Evolutionary conservation across 2,797 vertebrate genomes (phyloP), one percentile per base, ranked within the genome.

Genomic region (Lithobates sylvaticus): DNA sequence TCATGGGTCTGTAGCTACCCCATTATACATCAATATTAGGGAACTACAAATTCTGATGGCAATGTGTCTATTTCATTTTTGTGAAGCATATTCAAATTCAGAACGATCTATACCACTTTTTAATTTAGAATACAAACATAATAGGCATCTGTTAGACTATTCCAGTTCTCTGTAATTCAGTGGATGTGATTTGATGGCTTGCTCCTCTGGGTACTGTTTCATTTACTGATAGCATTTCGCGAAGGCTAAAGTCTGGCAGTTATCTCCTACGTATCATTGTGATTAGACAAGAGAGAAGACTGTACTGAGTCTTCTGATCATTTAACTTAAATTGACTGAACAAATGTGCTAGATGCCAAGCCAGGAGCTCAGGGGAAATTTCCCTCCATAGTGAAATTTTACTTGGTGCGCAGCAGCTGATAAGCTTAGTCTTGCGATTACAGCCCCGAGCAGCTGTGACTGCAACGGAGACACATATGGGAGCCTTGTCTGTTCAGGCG

Each of bases 311-410:
- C 50, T 47, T 83, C 85, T 83, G 58, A 83, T 68, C 75, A 67
- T 87, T 87, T 83, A 83, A 83, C 85, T 78, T 73, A 83, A 78
- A 83, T 73, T 83, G 75, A 83, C 75, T 78, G 85, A 87, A 87
- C 80, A 87, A 87, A 87, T 87, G 74, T 78, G 80, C 29, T 36
- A 78, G 27, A 74, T 78, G 39, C 75, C 54, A 83, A 73, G 54
- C 54, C 67, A 29, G 26, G 68, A 72, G 39, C 85, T 87, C 85
- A 39, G 74, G 85, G 85, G 85, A 86, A 82, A 86, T 86, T 65
- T 83, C 36, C 39, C 54, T 72, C 50, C 36, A 23, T 50, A 23
- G 65, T 84, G 75, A 74, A 65, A 68, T 67, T 50, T 78, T 39
- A 65, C 84, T 81, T 70, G 64, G 78, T 81, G 32, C 39, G 32